Evolutionary conservation across 2,113 vertebrate genomes (phyloP), one percentile per base, ranked within the genome.

Genomic region (Rhea pennata): DNA sequence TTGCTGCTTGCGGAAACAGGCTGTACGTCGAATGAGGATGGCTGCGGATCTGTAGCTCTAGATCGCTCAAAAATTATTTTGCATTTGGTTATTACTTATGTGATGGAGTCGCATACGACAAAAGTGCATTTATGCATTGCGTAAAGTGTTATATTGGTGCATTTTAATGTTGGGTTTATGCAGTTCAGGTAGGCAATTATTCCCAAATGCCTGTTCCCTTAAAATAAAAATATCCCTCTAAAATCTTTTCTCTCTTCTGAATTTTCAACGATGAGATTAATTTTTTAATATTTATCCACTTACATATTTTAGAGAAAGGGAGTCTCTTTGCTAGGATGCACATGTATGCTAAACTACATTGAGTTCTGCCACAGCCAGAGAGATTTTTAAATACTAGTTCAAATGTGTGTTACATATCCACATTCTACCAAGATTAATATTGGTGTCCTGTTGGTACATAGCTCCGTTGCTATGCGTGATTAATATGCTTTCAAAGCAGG

Each of bases 401-500:
- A 48, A 40, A 33, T 0, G 36, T 50, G n/a, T 16, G 0, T 46
- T 85, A 17, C 82, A 5, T 31, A 65, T 23, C 59, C 87, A 36
- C 54, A 15, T 75, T 74, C 77, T 73, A 46, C 50, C 80, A 69
- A 90, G 93, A 80, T 88, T 89, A 73, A 92, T 77, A 3, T 3
- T 48, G 88, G 42, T 71, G 76, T 6, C 24, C 42, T 59, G 33
- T 10, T 76, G 89, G 77, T 48, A 33, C 33, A 2, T 6, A 16
- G 83, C 91, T 70, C 69, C 19, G 40, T 51, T 58, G 26, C 80
- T 65, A 11, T 1, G 33, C 33, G 48, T 93, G 95, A 96, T 95
- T 91, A 96, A 96, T 94, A 58, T n/a, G 73, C 89, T 53, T 87
- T 53, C 84, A 72, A 10, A 92, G 85, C 66, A 83, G 95, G 78